Base-by-base conservation (phyloP, 30 jellyfish, hydroid and myxozoan species). In the Turritopsis rubra region DNA sequence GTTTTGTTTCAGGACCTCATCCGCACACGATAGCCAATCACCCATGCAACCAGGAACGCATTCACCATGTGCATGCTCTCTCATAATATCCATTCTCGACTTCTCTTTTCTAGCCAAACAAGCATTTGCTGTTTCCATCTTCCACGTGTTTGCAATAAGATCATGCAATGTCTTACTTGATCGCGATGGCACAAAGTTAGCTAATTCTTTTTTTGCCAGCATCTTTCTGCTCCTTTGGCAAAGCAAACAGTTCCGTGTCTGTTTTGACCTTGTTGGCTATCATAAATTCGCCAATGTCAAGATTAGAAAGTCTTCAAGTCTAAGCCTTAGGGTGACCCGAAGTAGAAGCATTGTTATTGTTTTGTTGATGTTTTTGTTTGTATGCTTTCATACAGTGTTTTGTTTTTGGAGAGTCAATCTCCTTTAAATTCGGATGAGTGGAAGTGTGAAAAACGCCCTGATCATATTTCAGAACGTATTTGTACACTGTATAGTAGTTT, bases 11-110 rank as follows among this genome's bases (percentile, higher is more conserved):
- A 85, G 52, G 52, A 85, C 93, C 28, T 85, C 88, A 75, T 25
- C 53, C 7, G 93, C 93, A 85, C 93, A 85, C n/a, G 21, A 9
- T 0, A 85, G 66, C 93, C 93, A 85, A 21, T 60, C 79, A 1
- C 88, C 84, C 27, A 22, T 52, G 29, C 93, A 85, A 0, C 52
- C 1, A 21, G 30, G 66, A 70, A 27, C 88, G 79, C 89, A 85
- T 0, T 68, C 77, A 1, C 7, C 77, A 9, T 1, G 4, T 9
- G 72, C 88, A 1, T 66, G 68, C n/a, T 85, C 84, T 1, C 60
- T 52, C 4, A 30, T 78, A 65, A 76, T n/a, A n/a, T n/a, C n/a
- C n/a, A n/a, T 30, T 31, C 79, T 54, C 41, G 28, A 1, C 84
- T 3, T 31, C 25, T 60, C 41, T 5, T 1, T 68, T 0, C 8